Conservation (phyloP, 2,113 vertebrate species). For the Spea bombifrons region DNA sequence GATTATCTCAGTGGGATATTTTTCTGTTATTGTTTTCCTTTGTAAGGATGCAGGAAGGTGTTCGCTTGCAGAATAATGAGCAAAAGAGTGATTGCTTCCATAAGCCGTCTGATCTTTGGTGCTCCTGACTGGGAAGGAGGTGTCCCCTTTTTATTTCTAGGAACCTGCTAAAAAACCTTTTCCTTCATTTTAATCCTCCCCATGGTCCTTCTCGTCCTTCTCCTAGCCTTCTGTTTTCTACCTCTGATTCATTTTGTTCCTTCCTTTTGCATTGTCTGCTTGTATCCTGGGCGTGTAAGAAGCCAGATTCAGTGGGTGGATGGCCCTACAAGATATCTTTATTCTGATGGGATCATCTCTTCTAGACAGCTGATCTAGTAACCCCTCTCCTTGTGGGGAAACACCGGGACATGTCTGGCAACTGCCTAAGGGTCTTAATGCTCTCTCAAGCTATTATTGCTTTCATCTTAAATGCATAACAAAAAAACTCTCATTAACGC, state of each 20-base stretch:
- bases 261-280: conserved; percentile 32
- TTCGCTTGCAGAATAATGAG: conserved; percentile 8
- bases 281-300: conserved; percentile 26
- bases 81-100: conserved; percentile 1
- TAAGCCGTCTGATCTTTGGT: conserved; percentile 13
- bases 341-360: conserved; percentile 33
- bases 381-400: not conserved
- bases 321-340: conserved; percentile 16
- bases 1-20: conserved; percentile 30
- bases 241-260: conserved; percentile 13
- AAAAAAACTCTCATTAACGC: not conserved
- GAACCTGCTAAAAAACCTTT: not conserved
- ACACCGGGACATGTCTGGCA: not conserved
- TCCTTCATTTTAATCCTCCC: conserved; percentile 19
- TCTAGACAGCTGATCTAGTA: conserved; percentile 19
- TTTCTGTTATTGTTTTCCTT: not conserved
- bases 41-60: not conserved
- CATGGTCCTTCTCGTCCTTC: not conserved
- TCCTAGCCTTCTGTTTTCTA: conserved; percentile 13
- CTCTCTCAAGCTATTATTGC: not conserved
- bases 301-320: conserved; percentile 10
- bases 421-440: conserved; percentile 20
- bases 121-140: conserved; percentile 12
- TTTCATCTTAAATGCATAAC: not conserved
- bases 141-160: conserved; percentile 13